phyloP scores from a whole-genome alignment of 2,113 vertebrate species.

The Arvicanthis niloticus region DNA sequence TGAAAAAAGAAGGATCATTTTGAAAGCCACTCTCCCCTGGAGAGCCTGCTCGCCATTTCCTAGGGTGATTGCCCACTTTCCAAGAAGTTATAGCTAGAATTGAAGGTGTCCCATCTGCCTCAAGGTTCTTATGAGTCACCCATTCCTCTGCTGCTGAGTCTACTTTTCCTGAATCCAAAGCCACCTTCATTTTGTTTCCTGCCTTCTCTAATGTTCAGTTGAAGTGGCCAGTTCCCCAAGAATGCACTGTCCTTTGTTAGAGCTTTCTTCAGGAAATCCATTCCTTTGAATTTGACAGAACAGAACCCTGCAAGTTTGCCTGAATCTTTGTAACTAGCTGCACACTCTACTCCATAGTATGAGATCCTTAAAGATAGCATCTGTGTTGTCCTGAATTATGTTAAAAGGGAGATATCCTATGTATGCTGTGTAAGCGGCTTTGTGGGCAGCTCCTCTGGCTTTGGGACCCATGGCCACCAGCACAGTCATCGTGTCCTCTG shows the following conservation, averaged over 20 bases:
- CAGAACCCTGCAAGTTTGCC: conserved; percentile 99
- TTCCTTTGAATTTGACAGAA: conserved; percentile 70
- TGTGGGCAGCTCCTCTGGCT: conserved; percentile 96
- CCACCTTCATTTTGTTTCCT: conserved; percentile 96
- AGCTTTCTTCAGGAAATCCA: conserved; percentile 96
- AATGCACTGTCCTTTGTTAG: conserved; percentile 95
- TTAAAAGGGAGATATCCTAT: conserved; percentile 98
- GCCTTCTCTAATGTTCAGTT: conserved; percentile 98
- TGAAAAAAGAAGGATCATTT: not conserved
- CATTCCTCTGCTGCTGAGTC: conserved; percentile 94
- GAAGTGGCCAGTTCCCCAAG: conserved; percentile 92
- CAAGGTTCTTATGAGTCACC: not conserved
- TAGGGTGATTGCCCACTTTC: not conserved
- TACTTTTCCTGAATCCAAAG: conserved; percentile 96
- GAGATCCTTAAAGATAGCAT: conserved; percentile 97
- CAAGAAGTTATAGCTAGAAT: not conserved
- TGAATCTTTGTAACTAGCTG: conserved; percentile 97
- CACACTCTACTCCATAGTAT: conserved; percentile 94
- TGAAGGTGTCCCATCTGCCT: not conserved
- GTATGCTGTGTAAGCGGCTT: conserved; percentile 96
- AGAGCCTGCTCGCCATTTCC: not conserved
- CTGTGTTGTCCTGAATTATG: conserved; percentile 98
- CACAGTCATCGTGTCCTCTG: conserved; percentile 52
- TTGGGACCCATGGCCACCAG: conserved; percentile 89
- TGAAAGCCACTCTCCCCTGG: not conserved